phyloP scores from a whole-genome alignment of 2,888 invertebrate genomes.

The Eupithecia vulgata region DNA sequence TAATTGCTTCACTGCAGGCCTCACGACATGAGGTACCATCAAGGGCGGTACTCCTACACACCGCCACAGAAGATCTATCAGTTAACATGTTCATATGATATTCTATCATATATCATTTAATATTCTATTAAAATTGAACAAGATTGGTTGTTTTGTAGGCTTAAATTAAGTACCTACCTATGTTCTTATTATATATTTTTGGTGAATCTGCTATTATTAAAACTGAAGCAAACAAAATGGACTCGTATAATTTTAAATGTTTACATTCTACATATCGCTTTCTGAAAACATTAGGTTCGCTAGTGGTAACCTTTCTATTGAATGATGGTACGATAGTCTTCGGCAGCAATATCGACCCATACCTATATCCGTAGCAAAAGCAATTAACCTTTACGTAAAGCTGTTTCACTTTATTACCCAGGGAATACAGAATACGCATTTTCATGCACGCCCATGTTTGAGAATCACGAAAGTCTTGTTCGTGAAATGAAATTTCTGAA shows the following conservation, averaged over 20 bases:
- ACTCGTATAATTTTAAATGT: not conserved
- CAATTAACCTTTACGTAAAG: conserved; percentile 39
- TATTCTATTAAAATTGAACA: not conserved
- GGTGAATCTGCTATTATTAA: not conserved
- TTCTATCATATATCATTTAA: too few relatives aligned
- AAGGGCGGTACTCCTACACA: conserved; percentile 59
- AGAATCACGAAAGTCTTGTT: not conserved
- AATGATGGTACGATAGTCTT: conserved; percentile 7
- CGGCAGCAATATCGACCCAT: conserved; percentile 45
- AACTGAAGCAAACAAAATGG: not conserved
- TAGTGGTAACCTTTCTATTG: not conserved
- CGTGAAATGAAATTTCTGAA: too few relatives aligned
- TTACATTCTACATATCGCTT: not conserved
- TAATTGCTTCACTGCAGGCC: conserved; percentile 48
- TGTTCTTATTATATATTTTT: not conserved
- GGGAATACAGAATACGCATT: conserved; percentile 1
- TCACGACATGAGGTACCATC: conserved; percentile 39
- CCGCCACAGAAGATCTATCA: conserved; percentile 35
- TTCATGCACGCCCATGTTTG: conserved; percentile 3
- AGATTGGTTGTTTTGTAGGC: not conserved
- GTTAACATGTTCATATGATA: conserved; percentile 41
- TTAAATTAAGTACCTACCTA: not conserved
- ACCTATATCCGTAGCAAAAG: conserved; percentile 37
- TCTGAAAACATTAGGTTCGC: not conserved
- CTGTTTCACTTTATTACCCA: conserved; percentile 20